phyloP scores from a whole-genome alignment of 2,113 vertebrate genomes.

The Setophaga coronata region DNA sequence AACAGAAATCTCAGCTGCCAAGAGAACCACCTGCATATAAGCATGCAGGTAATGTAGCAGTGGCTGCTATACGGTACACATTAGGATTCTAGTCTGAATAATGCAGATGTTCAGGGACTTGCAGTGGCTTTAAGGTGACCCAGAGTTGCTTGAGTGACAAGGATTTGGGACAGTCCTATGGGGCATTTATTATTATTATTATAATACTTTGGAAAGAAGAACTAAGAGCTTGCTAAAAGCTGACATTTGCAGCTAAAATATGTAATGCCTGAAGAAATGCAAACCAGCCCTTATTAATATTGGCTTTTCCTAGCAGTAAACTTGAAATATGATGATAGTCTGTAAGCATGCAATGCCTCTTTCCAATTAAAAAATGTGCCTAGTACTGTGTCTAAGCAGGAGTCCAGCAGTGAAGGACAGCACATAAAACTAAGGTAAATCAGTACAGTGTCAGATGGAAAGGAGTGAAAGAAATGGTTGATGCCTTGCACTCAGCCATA shows the following conservation, averaged over 20 bases:
- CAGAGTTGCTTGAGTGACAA: conserved; percentile 27
- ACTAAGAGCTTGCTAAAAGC: neutral
- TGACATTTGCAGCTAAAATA: conserved; percentile 23
- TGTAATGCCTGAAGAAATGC: conserved; percentile 9
- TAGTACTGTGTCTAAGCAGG: neutral
- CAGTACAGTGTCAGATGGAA: neutral
- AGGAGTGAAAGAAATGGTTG: neutral
- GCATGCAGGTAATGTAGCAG: neutral
- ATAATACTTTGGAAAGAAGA: conserved; percentile 4
- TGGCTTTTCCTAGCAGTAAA: conserved; percentile 2
- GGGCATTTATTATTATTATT: conserved; percentile 18
- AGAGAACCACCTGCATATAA: conserved; percentile 16
- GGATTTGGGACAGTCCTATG: neutral
- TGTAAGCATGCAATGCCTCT: neutral
- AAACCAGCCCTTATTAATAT: conserved; percentile 4
- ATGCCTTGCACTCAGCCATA: neutral
- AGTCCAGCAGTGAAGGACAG: neutral
- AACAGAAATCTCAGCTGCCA: conserved; percentile 24
- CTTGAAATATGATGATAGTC: neutral
- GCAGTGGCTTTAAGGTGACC: conserved; percentile 47
- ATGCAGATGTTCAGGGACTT: conserved; percentile 49
- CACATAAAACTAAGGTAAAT: neutral
- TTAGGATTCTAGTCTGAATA: conserved; percentile 62
- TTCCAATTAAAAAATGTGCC: conserved; percentile 14
- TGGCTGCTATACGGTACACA: neutral